Evolutionary conservation across 2,888 invertebrate species (phyloP).

Genomic region (Tribolium freemani): DNA sequence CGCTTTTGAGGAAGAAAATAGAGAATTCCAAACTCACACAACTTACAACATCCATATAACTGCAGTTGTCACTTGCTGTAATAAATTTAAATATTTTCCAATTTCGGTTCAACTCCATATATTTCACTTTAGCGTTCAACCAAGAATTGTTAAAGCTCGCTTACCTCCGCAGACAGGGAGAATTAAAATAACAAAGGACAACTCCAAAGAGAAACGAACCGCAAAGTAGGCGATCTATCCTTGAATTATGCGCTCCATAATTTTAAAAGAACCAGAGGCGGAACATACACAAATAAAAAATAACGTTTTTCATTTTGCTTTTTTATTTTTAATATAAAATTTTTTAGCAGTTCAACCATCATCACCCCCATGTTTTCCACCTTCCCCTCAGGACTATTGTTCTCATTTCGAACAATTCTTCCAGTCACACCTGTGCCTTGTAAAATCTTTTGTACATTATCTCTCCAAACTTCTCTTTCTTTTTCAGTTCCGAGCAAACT

Average conservation of each 20-base stretch:
- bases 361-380: no score
- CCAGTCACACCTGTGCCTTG: no score
- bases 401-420: no score
- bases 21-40: slow-evolving; percentile 40
- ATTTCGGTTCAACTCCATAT: slow-evolving; percentile 45
- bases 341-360: no score
- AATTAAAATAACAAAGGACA: slow-evolving; percentile 53
- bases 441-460: no score
- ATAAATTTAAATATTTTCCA: slow-evolving; percentile 47
- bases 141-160: slow-evolving; percentile 44
- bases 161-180: slow-evolving; percentile 45
- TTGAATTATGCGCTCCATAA: slow-evolving; percentile 52
- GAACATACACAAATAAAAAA: slow-evolving; percentile 4
- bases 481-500: no score
- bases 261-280: slow-evolving; percentile 20
- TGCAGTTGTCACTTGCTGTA: slow-evolving; percentile 44
- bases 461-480: no score
- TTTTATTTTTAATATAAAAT: background rate
- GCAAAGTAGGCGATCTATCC: slow-evolving; percentile 61
- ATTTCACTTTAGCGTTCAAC: slow-evolving; percentile 40
- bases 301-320: background rate
- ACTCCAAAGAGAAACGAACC: slow-evolving; percentile 59
- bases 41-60: slow-evolving; percentile 42
- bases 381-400: no score
- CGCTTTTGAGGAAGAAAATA: slow-evolving; percentile 43